A percentile compares a stretch with the other conserved stretches of the same genome.
Evolutionary conservation across 1,140 invertebrate genomes (phyloP).

Genomic region (Leptinotarsa texana): DNA sequence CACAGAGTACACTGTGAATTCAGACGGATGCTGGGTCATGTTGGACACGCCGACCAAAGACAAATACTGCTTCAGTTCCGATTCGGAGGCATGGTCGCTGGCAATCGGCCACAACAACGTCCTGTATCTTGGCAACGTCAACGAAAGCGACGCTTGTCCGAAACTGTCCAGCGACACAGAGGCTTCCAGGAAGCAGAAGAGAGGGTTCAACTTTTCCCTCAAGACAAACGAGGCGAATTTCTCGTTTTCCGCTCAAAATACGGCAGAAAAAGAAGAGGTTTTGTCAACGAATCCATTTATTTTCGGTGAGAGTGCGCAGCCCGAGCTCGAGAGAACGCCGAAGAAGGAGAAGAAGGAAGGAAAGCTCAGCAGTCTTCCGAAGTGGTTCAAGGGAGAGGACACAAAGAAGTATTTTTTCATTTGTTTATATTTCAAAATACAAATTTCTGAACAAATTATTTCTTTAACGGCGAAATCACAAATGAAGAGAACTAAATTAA

Average conservation of each 20-base stretch:
- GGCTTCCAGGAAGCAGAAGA: constrained; percentile 48
- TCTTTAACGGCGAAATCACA: too few species aligned
- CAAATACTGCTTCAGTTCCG: constrained; percentile 71
- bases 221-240: constrained; percentile 47
- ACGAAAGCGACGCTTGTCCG: constrained; percentile 30
- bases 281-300: constrained; percentile 64
- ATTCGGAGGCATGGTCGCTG: constrained; percentile 77
- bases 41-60: constrained; percentile 66
- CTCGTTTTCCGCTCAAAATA: constrained; percentile 45
- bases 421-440: background rate
- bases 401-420: constrained; percentile 60
- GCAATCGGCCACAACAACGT: constrained; percentile 69
- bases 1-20: constrained; percentile 69
- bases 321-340: constrained; percentile 50
- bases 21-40: constrained; percentile 71
- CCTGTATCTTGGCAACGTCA: constrained; percentile 65
- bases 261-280: constrained; percentile 35
- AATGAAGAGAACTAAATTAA: too few species aligned
- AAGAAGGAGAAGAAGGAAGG: constrained; percentile 59
- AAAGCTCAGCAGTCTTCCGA: constrained; percentile 70
- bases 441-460: background rate
- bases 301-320: constrained; percentile 54
- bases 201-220: constrained; percentile 66
- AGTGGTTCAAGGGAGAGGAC: constrained; percentile 71
- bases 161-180: constrained; percentile 24